Evolutionary conservation across 1,140 invertebrate species (phyloP).

Genomic region (Steinernema khuongi): DNA sequence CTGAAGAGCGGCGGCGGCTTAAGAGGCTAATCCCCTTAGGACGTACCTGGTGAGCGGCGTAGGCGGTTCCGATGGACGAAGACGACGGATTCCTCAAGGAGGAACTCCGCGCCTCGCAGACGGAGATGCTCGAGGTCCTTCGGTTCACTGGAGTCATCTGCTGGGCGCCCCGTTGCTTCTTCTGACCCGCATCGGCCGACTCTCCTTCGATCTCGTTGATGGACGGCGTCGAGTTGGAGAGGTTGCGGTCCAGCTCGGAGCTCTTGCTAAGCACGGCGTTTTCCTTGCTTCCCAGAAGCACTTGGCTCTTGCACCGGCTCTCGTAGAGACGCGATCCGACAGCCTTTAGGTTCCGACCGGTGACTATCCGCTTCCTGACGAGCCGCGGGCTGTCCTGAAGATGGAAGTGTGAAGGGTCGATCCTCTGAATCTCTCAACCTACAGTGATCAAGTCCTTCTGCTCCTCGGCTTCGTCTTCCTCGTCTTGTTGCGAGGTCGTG

Average conservation of each 20-base stretch:
- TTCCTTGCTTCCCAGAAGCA: background rate
- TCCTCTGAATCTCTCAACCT: background rate
- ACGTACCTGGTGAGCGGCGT: background rate
- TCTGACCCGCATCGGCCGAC: background rate
- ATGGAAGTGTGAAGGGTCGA: background rate
- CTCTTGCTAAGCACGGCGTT: background rate
- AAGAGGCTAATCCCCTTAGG: background rate
- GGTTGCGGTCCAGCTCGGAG: background rate
- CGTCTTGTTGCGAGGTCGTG: background rate
- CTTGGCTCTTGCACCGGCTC: conserved; percentile 1
- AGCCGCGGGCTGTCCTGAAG: conserved; percentile 4
- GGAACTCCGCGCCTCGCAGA: background rate
- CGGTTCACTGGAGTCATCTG: background rate
- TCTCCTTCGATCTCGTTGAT: conserved; percentile 1
- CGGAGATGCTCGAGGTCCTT: background rate
- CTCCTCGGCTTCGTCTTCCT: background rate
- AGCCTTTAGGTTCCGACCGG: background rate
- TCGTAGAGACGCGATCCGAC: background rate
- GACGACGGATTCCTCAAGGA: background rate
- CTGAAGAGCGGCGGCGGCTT: background rate
- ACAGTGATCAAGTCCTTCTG: background rate
- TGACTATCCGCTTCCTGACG: background rate
- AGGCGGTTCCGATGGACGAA: background rate
- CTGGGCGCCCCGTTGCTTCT: background rate
- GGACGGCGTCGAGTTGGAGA: background rate